Evolutionary conservation across 2,888 invertebrate genomes (phyloP).

Genomic region (Drosophila rubida): DNA sequence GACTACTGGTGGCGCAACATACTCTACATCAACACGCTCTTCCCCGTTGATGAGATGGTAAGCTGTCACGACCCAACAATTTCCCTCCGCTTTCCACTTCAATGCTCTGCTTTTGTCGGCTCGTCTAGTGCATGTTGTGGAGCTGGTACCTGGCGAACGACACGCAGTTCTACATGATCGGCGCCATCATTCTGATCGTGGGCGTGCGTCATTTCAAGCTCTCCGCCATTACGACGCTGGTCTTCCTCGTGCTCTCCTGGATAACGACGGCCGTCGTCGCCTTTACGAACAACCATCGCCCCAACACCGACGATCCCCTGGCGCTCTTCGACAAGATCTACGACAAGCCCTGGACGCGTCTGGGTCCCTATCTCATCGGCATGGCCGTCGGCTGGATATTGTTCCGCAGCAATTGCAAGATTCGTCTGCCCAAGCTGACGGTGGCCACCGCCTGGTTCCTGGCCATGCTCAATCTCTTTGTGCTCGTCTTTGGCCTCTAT

Average conservation of each 20-base stretch:
- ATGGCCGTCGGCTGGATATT: slow-evolving; percentile 94
- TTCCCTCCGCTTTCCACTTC: too few species aligned
- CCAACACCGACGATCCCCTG: slow-evolving; percentile 91
- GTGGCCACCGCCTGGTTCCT: slow-evolving; percentile 90
- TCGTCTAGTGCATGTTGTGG: slow-evolving; percentile 93
- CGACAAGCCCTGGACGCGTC: slow-evolving; percentile 94
- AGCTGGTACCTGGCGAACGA: slow-evolving; percentile 96
- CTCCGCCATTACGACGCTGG: slow-evolving; percentile 88
- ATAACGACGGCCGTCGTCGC: slow-evolving; percentile 92
- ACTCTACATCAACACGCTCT: slow-evolving; percentile 93
- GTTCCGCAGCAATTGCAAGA: slow-evolving; percentile 92
- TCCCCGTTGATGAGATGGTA: slow-evolving; percentile 94
- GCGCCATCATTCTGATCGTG: slow-evolving; percentile 91
- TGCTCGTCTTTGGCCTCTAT: slow-evolving; percentile 92
- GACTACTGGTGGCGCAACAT: slow-evolving; percentile 95
- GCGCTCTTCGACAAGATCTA: slow-evolving; percentile 95
- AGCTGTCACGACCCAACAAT: slow-evolving; percentile 61
- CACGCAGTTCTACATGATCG: slow-evolving; percentile 94
- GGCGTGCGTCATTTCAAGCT: slow-evolving; percentile 92
- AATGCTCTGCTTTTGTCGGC: neutral
- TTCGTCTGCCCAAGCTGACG: slow-evolving; percentile 89
- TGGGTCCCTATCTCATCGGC: slow-evolving; percentile 93
- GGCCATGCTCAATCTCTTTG: slow-evolving; percentile 88
- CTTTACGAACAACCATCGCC: slow-evolving; percentile 91
- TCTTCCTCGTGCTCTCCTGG: slow-evolving; percentile 91